Conservation (phyloP, 2,888 invertebrate genomes). For the Gasteruption jaculator region DNA sequence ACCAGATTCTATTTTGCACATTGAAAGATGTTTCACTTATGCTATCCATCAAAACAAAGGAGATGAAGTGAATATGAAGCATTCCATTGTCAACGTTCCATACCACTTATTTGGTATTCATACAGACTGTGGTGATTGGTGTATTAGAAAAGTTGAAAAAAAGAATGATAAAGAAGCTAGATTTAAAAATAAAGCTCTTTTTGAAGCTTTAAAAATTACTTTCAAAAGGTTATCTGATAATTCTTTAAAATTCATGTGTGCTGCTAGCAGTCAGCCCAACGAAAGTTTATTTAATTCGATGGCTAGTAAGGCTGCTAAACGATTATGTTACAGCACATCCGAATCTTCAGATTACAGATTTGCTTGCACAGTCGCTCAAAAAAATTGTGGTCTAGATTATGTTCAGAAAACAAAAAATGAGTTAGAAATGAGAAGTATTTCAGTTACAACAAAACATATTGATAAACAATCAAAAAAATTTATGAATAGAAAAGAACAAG, state of each 20-base stretch:
- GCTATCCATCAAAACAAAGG: slow-evolving; percentile 14
- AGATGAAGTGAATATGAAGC: neutral
- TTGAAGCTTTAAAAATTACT: slow-evolving; percentile 6
- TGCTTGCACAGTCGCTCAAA: slow-evolving; percentile 11
- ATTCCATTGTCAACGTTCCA: slow-evolving; percentile 16
- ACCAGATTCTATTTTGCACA: slow-evolving; percentile 13
- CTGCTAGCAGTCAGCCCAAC: slow-evolving; percentile 19
- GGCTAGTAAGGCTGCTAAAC: slow-evolving; percentile 17
- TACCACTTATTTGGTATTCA: slow-evolving; percentile 12
- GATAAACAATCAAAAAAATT: neutral
- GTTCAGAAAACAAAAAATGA: neutral
- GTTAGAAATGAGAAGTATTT: neutral
- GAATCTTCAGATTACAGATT: slow-evolving; percentile 22
- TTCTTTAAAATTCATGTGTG: slow-evolving; percentile 14
- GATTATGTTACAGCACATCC: slow-evolving; percentile 10
- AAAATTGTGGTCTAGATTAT: slow-evolving; percentile 13
- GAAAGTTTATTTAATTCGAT: slow-evolving; percentile 18
- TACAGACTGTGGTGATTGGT: slow-evolving; percentile 14
- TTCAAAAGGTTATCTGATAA: slow-evolving; percentile 13
- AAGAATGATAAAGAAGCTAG: slow-evolving; percentile 13
- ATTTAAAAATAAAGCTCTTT: slow-evolving; percentile 11
- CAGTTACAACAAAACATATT: neutral
- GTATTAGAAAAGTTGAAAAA: slow-evolving; percentile 4
- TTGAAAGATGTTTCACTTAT: slow-evolving; percentile 13
- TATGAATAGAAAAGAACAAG: slow-evolving; percentile 6